Base-by-base conservation (phyloP, 2,113 vertebrate species). In the Pterocles gutturalis region DNA sequence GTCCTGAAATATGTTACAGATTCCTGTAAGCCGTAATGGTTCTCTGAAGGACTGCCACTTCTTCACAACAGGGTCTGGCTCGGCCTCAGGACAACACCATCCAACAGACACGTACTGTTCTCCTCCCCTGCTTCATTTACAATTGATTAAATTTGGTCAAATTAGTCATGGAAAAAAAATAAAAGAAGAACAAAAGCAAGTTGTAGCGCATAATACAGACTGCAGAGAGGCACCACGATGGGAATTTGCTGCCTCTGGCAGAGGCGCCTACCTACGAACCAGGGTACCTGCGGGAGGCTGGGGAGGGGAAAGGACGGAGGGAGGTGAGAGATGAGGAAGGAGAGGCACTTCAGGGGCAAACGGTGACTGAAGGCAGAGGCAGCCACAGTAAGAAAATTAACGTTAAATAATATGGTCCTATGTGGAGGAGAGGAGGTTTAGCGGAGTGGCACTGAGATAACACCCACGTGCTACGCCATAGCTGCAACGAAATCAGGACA, bases 1-100 rank as follows among this genome's bases (percentile, higher is more conserved):
- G 91, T 95, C 93, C 92, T 97, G 93, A 98, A 98, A 97, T 88
- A 91, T 65, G 73, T 85, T 96, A 83, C 65, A 95, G 78, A 92
- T 93, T 98, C 95, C 95, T 88, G 83, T 10, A 90, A 88, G 94
- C 89, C 87, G 92, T 38, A 91, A 76, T 38, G 90, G 65, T 45
- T 55, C 72, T 94, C 76, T 66, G 92, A 97, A 94, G 97, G 60
- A 60, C 81, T 65, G 87, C 73, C 84, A 85, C 83, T 94, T 94
- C 72, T 79, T 85, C 83, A 73, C 43, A 53, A 43, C 15, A 1
- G 20, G 87, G 72, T 82, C 93, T 82, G 65, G 34, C 90, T 89
- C 25, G 5, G 94, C 70, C 80, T 77, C 65, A 21, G 91, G 88
- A 90, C 94, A 87, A 21, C 31, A 24, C 7, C 9, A 54, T 31